phyloP scores from a whole-genome alignment of 2,113 vertebrate genomes.

The Sebastes fasciatus region DNA sequence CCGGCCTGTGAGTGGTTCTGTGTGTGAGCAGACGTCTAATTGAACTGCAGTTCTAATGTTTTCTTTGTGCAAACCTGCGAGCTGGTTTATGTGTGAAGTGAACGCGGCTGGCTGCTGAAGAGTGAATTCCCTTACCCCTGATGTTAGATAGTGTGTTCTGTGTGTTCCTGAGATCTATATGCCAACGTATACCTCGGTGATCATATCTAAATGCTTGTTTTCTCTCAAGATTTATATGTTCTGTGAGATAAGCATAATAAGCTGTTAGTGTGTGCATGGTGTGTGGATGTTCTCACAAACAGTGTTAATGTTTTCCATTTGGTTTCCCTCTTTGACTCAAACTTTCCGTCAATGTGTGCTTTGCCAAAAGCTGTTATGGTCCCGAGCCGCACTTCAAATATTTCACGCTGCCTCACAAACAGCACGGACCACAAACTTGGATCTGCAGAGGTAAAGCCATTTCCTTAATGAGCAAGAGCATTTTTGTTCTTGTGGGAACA shows the following conservation, averaged over 20 bases:
- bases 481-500: not conserved
- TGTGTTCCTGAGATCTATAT: not conserved
- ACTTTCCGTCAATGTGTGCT: constrained; percentile 35
- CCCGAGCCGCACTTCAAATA: constrained; percentile 37
- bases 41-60: constrained; percentile 39
- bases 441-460: constrained; percentile 17
- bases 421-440: constrained; percentile 7
- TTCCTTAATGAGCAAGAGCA: not conserved
- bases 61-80: constrained; percentile 1
- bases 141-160: not conserved
- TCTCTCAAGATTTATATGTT: constrained; percentile 6
- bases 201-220: constrained; percentile 19
- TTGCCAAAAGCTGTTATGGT: constrained; percentile 45
- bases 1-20: constrained; percentile 10
- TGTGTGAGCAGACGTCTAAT: constrained; percentile 36
- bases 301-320: constrained; percentile 24
- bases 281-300: constrained; percentile 21
- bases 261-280: not conserved
- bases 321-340: constrained; percentile 8
- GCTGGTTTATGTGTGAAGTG: not conserved
- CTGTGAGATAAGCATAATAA: constrained; percentile 9
- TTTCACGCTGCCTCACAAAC: constrained; percentile 20
- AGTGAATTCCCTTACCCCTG: not conserved
- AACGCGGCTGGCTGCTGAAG: not conserved
- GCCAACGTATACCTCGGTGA: not conserved